Evolutionary conservation across 1,140 invertebrate species (phyloP), one percentile per base, ranked within the genome.

Genomic region (Drosophila pruinosa): DNA sequence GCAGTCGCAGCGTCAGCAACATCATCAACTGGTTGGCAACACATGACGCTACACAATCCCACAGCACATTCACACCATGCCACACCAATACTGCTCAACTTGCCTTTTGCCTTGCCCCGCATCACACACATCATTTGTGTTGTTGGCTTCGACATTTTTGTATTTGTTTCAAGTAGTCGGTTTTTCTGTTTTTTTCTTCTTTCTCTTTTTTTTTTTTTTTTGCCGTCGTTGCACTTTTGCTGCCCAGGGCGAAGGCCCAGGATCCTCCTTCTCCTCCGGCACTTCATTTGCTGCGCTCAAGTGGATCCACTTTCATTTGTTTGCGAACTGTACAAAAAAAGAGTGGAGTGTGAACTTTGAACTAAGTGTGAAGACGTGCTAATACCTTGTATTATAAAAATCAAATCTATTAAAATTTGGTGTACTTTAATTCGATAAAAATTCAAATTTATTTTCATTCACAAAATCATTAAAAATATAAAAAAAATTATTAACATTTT

Each of bases 231-330:
- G 85, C 85, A 89, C 85, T 89, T 89, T 89, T 89, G 64, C 85
- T 89, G 85, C 76, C 77, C 81, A 65, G 59, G 68, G 59, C 57
- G 47, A 31, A 56, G 22, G 36, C 76, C 59, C 52, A 54, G 43
- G 43, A 19, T 34, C 57, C 67, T 78, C 52, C 64, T 71, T 71
- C 68, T 58, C 31, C 64, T 58, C 69, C 56, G 71, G 73, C 80
- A 89, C 85, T 89, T 89, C 85, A 89, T 89, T 89, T 89, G 77
- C 85, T 75, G 79, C 85, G 77, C 80, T 89, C 85, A 89, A 89
- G 85, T 89, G 85, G 85, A 89, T 89, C 85, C 85, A 89, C 85
- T 89, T 89, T 89, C 85, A 89, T 89, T 89, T 89, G 85, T 89
- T 89, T 89, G 85, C 79, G 53, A 36, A 73, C 41, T 17, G 43